These are phyloP conservation scores for Mesochorus sp. DNA, from an alignment of 2,888 invertebrate genomes.

Conservation along the genomic window DNA sequence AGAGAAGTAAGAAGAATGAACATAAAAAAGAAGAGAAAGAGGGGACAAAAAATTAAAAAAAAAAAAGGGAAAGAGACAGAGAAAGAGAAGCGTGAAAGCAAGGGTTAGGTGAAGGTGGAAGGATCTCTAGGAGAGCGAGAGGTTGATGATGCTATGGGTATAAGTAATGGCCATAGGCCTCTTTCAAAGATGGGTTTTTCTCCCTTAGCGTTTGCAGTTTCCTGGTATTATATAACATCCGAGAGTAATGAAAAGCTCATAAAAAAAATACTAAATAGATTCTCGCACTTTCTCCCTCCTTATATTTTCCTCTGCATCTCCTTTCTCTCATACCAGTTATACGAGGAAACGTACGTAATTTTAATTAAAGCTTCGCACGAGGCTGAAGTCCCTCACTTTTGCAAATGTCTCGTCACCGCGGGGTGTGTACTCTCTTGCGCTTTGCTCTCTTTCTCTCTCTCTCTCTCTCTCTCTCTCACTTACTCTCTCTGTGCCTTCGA, in stretches of 20 bases:
- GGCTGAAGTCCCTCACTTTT: slow-evolving; percentile 61
- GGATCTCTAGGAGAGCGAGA: slow-evolving; percentile 34
- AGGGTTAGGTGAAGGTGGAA: slow-evolving; percentile 42
- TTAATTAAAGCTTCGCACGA: slow-evolving; percentile 78
- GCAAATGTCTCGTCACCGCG: slow-evolving; percentile 38
- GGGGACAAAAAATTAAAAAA: slow-evolving; percentile 21
- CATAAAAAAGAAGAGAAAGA: too few relatives aligned
- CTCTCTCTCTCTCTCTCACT: too few relatives aligned
- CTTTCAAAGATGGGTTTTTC: slow-evolving; percentile 73
- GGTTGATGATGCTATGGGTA: slow-evolving; percentile 58
- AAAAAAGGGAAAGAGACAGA: slow-evolving; percentile 30
- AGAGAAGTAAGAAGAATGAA: slow-evolving; percentile 26
- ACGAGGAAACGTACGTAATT: slow-evolving; percentile 79
- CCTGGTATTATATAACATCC: slow-evolving; percentile 49
- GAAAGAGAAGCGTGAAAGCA: slow-evolving; percentile 31
- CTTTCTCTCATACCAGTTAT: slow-evolving; percentile 67
- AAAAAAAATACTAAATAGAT: slow-evolving; percentile 78
- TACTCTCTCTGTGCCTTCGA: slow-evolving; percentile 6
- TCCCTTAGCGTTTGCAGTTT: slow-evolving; percentile 49
- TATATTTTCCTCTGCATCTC: background rate
- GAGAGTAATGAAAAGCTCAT: slow-evolving; percentile 79
- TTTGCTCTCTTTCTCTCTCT: slow-evolving; percentile 20
- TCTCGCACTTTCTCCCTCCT: background rate
- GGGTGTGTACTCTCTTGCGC: slow-evolving; percentile 7
- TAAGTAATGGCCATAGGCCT: slow-evolving; percentile 71